phyloP scores from a whole-genome alignment of 2,797 vertebrate genomes.

The Brotula barbata region DNA sequence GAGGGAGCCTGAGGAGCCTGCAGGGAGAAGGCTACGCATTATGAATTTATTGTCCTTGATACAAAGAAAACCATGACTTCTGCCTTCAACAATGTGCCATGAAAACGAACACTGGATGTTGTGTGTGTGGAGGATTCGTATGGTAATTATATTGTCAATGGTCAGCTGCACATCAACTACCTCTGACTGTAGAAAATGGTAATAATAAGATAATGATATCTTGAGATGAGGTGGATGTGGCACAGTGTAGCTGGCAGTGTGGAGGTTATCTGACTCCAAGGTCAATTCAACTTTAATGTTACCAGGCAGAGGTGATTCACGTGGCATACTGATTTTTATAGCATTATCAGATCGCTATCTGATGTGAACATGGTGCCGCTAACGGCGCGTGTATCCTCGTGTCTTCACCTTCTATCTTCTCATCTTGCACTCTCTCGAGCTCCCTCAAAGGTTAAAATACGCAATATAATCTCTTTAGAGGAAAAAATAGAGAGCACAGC shows the following conservation, averaged over 20 bases:
- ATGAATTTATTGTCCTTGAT: conserved; percentile 69
- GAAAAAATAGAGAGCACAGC: background rate
- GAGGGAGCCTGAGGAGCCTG: conserved; percentile 59
- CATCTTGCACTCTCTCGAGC: background rate
- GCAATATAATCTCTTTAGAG: background rate
- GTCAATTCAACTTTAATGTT: conserved; percentile 50
- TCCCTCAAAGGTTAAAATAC: background rate
- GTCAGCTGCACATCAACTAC: conserved; percentile 45
- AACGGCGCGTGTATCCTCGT: conserved; percentile 13
- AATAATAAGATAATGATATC: conserved; percentile 55
- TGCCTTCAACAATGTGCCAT: conserved; percentile 36
- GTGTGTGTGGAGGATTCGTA: conserved; percentile 38
- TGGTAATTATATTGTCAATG: conserved; percentile 54
- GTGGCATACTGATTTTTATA: conserved; percentile 51
- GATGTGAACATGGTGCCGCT: conserved; percentile 34
- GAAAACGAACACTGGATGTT: conserved; percentile 21
- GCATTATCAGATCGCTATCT: conserved; percentile 41
- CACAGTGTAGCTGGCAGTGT: conserved; percentile 15
- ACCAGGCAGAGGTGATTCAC: conserved; percentile 40
- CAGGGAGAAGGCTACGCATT: conserved; percentile 55
- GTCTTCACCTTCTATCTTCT: conserved; percentile 6
- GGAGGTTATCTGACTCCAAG: conserved; percentile 48
- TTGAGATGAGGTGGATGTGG: conserved; percentile 23
- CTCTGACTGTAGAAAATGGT: conserved; percentile 29
- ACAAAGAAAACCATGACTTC: conserved; percentile 65